Conservation (phyloP, 2,888 invertebrate species). For the Caenorhabditis sp. region DNA sequence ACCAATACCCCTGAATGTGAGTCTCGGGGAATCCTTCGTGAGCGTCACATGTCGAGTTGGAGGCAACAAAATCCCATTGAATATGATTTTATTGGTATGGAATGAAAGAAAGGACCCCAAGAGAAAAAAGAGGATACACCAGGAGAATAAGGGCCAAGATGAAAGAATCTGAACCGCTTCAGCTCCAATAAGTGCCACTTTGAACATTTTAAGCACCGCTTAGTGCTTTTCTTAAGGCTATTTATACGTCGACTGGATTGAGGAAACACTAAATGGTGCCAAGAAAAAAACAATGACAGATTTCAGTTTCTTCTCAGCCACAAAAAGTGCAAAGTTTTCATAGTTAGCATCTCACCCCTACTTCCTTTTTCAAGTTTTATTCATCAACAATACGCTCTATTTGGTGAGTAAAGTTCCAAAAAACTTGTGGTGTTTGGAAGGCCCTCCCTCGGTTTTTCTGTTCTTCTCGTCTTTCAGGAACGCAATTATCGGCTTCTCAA, state of each 20-base stretch:
- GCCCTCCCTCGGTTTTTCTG: not conserved
- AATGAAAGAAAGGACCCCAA: conserved; percentile 28
- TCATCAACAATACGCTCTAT: not conserved
- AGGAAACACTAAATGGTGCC: conserved; percentile 30
- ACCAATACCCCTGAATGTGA: not conserved
- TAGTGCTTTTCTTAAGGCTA: conserved; percentile 50
- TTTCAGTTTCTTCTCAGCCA: too few species aligned
- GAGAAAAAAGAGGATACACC: conserved; percentile 20
- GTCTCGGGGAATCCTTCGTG: conserved; percentile 12
- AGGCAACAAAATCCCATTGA: conserved; percentile 54
- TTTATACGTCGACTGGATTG: conserved; percentile 42
- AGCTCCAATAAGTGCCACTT: conserved; percentile 60
- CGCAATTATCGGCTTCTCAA: conserved; percentile 47
- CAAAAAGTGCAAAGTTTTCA: too few species aligned
- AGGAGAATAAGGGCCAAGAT: conserved; percentile 19
- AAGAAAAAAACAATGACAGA: conserved; percentile 5
- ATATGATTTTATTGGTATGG: conserved; percentile 54
- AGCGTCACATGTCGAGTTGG: conserved; percentile 53
- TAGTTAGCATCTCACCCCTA: too few species aligned
- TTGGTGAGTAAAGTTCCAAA: not conserved
- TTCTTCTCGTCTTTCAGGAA: conserved; percentile 27
- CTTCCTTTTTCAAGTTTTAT: too few species aligned
- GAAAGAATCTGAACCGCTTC: conserved; percentile 58
- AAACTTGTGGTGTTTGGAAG: conserved; percentile 28
- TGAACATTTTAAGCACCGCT: conserved; percentile 60